These are phyloP conservation scores for Oxyura jamaicensis DNA, from an alignment of 2,113 vertebrate species.

Conservation along the genomic window DNA sequence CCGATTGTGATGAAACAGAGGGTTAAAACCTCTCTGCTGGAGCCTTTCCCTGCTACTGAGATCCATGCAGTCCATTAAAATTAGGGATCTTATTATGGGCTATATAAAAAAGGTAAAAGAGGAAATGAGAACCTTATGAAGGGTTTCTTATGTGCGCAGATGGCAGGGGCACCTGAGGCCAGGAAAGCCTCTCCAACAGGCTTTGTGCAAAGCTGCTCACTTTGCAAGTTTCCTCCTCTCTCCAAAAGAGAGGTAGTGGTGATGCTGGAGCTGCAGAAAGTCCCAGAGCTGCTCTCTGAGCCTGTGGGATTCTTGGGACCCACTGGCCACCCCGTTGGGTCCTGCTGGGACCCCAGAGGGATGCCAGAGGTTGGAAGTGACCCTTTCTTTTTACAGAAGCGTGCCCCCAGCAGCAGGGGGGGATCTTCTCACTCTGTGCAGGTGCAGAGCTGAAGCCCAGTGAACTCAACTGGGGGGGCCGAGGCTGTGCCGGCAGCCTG, in stretches of 20 bases:
- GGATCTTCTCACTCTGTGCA: not conserved
- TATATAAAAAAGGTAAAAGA: conserved; percentile 65
- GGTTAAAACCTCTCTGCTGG: conserved; percentile 7
- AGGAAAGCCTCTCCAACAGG: not conserved
- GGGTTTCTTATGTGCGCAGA: conserved; percentile 40
- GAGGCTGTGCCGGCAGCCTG: not conserved
- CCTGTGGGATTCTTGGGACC: not conserved
- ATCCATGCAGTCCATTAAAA: conserved; percentile 58
- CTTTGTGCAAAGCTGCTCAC: not conserved
- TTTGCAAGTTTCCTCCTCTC: not conserved
- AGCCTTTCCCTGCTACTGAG: conserved; percentile 19
- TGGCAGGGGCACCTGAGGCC: conserved; percentile 52
- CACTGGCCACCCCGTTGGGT: too few relatives aligned
- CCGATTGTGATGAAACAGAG: not conserved
- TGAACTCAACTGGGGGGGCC: not conserved
- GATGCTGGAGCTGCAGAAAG: not conserved
- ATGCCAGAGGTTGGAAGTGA: not conserved
- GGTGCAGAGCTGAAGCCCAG: not conserved
- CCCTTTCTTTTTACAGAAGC: not conserved
- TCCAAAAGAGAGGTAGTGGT: not conserved
- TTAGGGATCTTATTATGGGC: conserved; percentile 62
- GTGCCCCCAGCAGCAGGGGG: not conserved
- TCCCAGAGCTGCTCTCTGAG: not conserved
- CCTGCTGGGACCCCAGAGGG: fast-evolving
- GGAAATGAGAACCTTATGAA: conserved; percentile 72